Evolutionary conservation across 2,888 invertebrate species (phyloP).

Genomic region (Ophioninae sp.): DNA sequence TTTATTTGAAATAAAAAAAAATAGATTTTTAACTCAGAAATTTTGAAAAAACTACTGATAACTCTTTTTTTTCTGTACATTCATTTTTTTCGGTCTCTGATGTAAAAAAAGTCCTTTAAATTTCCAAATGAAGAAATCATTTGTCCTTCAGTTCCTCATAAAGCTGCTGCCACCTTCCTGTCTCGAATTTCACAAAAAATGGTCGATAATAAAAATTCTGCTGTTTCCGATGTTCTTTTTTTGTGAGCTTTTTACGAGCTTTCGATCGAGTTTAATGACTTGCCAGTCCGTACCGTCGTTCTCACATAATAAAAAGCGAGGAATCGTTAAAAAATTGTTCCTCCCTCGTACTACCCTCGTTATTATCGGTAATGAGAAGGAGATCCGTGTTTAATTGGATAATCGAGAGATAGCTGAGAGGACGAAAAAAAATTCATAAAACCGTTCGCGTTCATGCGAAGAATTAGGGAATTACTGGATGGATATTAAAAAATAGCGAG

Average conservation of each 20-base stretch:
- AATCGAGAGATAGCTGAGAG: constrained; percentile 3
- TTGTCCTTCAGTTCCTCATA: not conserved
- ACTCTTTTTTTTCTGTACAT: constrained; percentile 3
- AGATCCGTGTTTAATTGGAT: constrained; percentile 20
- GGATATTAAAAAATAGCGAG: too few relatives aligned
- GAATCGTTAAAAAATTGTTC: constrained; percentile 21
- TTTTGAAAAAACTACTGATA: not conserved
- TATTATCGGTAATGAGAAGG: constrained; percentile 47
- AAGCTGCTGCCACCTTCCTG: constrained; percentile 30
- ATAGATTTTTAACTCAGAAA: too few relatives aligned
- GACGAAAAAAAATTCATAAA: not conserved
- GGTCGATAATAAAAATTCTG: constrained; percentile 41
- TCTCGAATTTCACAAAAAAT: constrained; percentile 35
- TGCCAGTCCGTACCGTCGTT: not conserved
- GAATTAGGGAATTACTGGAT: not conserved
- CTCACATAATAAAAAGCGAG: constrained; percentile 13
- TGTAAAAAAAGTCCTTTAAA: constrained; percentile 20
- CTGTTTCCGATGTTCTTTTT: constrained; percentile 19
- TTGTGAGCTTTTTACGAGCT: constrained; percentile 45
- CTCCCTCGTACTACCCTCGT: not conserved
- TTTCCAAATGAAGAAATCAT: constrained; percentile 34
- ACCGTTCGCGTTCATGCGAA: not conserved
- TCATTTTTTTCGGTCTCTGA: constrained; percentile 4
- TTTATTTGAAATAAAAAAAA: too few relatives aligned
- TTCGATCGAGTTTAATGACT: constrained; percentile 30